Evolutionary conservation across 1,140 invertebrate genomes (phyloP).

Genomic region (Meloidogyne exigua): DNA sequence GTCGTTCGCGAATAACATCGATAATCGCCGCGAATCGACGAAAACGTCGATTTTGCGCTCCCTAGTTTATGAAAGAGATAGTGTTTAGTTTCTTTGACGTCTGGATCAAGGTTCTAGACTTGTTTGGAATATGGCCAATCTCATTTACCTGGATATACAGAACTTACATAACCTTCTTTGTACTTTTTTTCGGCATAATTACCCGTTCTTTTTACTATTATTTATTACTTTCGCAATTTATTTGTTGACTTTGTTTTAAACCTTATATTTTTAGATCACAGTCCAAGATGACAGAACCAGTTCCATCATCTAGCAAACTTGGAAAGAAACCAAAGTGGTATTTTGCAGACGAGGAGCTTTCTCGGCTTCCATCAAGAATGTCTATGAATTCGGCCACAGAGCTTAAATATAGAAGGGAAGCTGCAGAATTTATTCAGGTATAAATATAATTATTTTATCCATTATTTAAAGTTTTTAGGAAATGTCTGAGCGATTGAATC

Average conservation of each 20-base stretch:
- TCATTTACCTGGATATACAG: neutral
- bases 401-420: slow-evolving; percentile 16
- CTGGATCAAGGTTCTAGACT: neutral
- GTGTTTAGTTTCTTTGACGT: neutral
- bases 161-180: no score
- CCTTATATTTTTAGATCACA: neutral
- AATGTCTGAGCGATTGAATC: slow-evolving; percentile 21
- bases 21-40: no score
- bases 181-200: no score
- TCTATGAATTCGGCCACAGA: slow-evolving; percentile 13
- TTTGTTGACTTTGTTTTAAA: neutral
- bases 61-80: neutral
- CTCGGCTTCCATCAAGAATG: slow-evolving; percentile 20
- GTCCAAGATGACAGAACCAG: slow-evolving; percentile 11
- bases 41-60: no score
- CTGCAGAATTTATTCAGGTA: slow-evolving; percentile 19
- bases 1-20: no score
- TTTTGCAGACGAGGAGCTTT: slow-evolving; percentile 18
- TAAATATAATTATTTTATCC: neutral
- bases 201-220: neutral
- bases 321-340: slow-evolving; percentile 25
- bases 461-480: slow-evolving; percentile 6
- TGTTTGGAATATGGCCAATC: neutral
- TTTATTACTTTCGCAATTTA: neutral
- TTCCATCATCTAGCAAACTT: slow-evolving; percentile 18